Evolutionary conservation across 2,797 vertebrate genomes (phyloP).

Genomic region (Gallinago solitaria): DNA sequence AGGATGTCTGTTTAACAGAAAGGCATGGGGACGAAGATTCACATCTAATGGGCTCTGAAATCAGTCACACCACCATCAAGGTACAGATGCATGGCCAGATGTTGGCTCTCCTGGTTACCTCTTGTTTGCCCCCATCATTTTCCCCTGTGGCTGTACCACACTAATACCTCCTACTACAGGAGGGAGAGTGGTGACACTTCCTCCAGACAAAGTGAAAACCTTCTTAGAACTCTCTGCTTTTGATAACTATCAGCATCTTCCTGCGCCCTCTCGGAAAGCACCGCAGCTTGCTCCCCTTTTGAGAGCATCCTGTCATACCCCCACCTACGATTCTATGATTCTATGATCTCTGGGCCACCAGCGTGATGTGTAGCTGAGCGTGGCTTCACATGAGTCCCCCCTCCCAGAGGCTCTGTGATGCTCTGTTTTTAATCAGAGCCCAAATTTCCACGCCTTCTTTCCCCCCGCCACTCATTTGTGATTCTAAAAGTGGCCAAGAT

Average conservation of each 20-base stretch:
- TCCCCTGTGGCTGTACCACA: background rate
- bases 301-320: background rate
- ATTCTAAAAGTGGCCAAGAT: background rate
- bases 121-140: background rate
- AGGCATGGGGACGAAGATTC: background rate
- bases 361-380: rapidly evolving
- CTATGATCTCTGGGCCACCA: background rate
- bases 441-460: background rate
- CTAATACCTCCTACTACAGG: background rate
- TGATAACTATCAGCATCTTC: background rate
- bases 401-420: background rate
- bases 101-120: background rate
- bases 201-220: background rate
- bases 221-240: background rate
- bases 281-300: background rate
- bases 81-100: background rate
- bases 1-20: background rate
- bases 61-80: background rate
- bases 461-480: background rate
- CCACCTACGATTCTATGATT: no score
- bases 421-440: background rate
- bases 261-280: background rate
- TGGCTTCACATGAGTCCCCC: background rate
- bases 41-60: background rate
- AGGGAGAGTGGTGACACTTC: rapidly evolving